Evolutionary conservation across 2,888 invertebrate species (phyloP), one percentile per base, ranked within the genome.

Genomic region (Margaritifera margaritifera): DNA sequence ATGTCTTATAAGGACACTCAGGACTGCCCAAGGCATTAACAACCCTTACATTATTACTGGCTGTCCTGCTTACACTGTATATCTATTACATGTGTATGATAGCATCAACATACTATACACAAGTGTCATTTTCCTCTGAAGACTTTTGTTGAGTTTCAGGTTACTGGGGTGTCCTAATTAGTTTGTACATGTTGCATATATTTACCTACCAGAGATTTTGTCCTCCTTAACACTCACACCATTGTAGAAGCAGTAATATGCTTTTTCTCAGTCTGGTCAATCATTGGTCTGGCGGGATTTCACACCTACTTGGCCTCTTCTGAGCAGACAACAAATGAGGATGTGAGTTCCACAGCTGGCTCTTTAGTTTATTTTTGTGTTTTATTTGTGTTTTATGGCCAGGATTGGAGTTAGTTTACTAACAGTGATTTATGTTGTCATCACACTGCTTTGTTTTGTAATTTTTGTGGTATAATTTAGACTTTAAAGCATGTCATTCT

Each of bases 251-350:
- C 86, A 6, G 83, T 89, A 50, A 82, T 89, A 27, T 89, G 88
- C 92, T 98, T 99, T 92, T 96, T 99, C 90, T 96, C 96, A 86
- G 95, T 99, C 88, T 99, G 99, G 99, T 98, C 98, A 84, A 96
- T 99, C 88, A 93, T 99, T 86, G 99, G 99, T 71, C 93, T 99
- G 86, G 97, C 98, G 84, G 98, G 98, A 86, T 99, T 99, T 92
- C 99, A 99, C 91, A 98, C 99, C 65, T 99, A 99, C 92, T 94
- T 99, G 86, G 96, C 97, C 77, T 95, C 97, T 82, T 96, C 97
- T 86, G 97, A 98, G 92, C 97, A 97, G 92, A 99, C 99, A 79
- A 99, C 99, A 84, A 99, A 99, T 91, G 99, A 99, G 93, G 99
- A 99, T 93, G 98, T 98, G 92, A 94, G 94, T 92, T 72, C 53